Base-by-base conservation (phyloP, 2,888 invertebrate genomes). In the Platynereis dumerilii region DNA sequence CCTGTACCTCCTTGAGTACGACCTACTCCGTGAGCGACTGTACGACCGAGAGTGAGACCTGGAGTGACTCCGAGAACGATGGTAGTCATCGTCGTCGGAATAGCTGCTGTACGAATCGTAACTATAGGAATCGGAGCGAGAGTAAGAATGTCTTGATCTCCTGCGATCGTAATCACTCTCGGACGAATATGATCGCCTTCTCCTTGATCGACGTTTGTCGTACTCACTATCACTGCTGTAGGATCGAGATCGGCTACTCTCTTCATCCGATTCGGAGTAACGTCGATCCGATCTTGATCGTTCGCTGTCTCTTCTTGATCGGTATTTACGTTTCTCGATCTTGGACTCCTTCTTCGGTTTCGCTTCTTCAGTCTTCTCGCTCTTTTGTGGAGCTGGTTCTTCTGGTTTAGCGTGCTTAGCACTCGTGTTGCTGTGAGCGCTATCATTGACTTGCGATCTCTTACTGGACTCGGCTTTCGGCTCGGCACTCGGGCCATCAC, bases 1-100 rank as follows among this genome's bases (percentile, higher is more conserved):
- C 34, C 76, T 68, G 53, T 76, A 76, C 29, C 77, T 68, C 27
- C 68, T 64, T 12, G 66, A 66, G 45, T 73, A 72, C 56, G 57
- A 67, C 29, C 60, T n/a, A 29, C 59, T 54, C 2, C 61, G 10
- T 15, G 60, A 55, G 15, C 60, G 42, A 45, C 56, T 73, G 66
- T 73, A 73, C 39, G 72, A 70, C 10, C 69, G 66, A 48, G 67
- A 68, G 42, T 70, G 60, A 7, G 69, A 68, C 27, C 64, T 59
- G 53, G 42, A 27, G 27, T 55, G 34, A 34, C 34, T 34, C 34
- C 34, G 34, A 52, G 44, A 58, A 2, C 57, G 42, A 24, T 24
- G 26, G 55, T 61, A 24, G 24, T 63, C 58, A 27, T 64, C 64
- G 15, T 63, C 57, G 26, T 62, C 63, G 2, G 59, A 59, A 45